Evolutionary conservation across 1,140 invertebrate species (phyloP).

Genomic region (Macrotrachela quadricornifera): DNA sequence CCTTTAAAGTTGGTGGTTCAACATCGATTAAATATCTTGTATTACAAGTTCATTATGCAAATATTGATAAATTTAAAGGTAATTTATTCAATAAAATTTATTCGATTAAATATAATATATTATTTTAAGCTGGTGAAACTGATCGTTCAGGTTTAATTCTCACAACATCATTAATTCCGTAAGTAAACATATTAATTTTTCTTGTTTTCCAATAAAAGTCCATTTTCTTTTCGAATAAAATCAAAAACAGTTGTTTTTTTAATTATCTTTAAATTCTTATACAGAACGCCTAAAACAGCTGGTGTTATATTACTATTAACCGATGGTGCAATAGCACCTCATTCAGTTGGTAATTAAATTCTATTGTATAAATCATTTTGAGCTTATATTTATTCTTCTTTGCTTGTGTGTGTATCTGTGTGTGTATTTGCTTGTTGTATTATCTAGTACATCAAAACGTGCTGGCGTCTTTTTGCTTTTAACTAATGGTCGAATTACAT

Average conservation of each 20-base stretch:
- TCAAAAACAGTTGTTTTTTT: background rate
- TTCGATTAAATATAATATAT: background rate
- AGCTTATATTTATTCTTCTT: too few relatives aligned
- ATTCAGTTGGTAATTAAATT: too few relatives aligned
- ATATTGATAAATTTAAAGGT: conserved; percentile 31
- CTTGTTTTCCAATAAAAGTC: too few relatives aligned
- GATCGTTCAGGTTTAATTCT: conserved; percentile 6
- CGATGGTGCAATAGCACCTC: too few relatives aligned
- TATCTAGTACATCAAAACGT: conserved; percentile 13
- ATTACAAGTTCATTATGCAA: conserved; percentile 76
- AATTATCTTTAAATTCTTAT: too few relatives aligned
- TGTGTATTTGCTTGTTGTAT: too few relatives aligned
- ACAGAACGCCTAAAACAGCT: too few relatives aligned
- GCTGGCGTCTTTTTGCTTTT: conserved; percentile 68
- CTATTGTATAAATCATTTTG: too few relatives aligned
- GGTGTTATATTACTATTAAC: too few relatives aligned
- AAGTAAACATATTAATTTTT: background rate
- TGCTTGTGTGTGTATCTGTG: too few relatives aligned
- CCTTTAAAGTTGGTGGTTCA: conserved; percentile 36
- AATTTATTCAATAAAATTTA: background rate
- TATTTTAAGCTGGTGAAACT: background rate
- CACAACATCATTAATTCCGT: background rate
- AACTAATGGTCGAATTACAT: conserved; percentile 51
- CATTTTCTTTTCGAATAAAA: background rate
- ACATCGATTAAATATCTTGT: conserved; percentile 36